A percentile compares a stretch with the other conserved stretches of the same genome.
Evolutionary conservation across 1,140 invertebrate species (phyloP).

Genomic region (Danaus plexippus): DNA sequence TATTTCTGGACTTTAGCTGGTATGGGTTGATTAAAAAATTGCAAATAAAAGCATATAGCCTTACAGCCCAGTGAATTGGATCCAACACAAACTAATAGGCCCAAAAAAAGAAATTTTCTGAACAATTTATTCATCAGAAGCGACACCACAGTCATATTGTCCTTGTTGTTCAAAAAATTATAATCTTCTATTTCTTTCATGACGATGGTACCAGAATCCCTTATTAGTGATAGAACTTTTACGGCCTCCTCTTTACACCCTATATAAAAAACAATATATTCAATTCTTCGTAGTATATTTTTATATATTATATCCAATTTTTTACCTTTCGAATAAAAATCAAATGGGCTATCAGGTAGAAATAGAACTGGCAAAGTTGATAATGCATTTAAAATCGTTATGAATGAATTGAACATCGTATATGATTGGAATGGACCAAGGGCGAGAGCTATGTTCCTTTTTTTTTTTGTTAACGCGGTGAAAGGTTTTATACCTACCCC

Average conservation of each 20-base stretch:
- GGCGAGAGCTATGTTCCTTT: slow-evolving; percentile 11
- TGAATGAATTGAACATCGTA: slow-evolving; percentile 12
- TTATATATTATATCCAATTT: neutral
- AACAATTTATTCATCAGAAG: neutral
- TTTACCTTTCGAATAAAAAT: slow-evolving; percentile 14
- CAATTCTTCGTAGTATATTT: neutral
- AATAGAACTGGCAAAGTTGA: slow-evolving; percentile 9
- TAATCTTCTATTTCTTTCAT: slow-evolving; percentile 15
- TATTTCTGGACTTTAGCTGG: slow-evolving; percentile 6
- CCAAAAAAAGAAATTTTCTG: neutral
- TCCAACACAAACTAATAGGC: neutral
- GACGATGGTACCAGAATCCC: slow-evolving; percentile 3
- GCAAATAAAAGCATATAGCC: slow-evolving; percentile 10
- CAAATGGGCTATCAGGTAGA: slow-evolving; percentile 16
- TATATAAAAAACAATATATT: slow-evolving; percentile 2
- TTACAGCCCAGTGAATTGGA: slow-evolving; percentile 7
- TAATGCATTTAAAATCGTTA: slow-evolving; percentile 3
- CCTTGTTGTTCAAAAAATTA: neutral
- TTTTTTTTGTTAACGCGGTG: no score
- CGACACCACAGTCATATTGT: no score
- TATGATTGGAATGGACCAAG: slow-evolving; percentile 17
- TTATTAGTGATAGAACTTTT: slow-evolving; percentile 7
- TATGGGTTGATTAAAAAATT: slow-evolving; percentile 8
- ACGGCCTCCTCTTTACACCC: slow-evolving; percentile 12
- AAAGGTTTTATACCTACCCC: no score